phyloP scores from a whole-genome alignment of 2,797 vertebrate genomes.

The Lates japonicus region DNA sequence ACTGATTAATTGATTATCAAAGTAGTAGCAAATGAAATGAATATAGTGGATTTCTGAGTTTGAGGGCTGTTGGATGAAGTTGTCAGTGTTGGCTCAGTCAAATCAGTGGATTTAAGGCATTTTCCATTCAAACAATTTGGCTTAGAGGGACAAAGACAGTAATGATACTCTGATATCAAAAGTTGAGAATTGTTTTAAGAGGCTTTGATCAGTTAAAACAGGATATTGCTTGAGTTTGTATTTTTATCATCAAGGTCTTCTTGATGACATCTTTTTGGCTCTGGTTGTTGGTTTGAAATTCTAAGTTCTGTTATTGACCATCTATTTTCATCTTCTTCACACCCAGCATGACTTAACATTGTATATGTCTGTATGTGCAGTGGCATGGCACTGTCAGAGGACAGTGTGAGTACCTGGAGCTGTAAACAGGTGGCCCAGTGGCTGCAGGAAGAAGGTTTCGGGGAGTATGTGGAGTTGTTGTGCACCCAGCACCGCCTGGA shows the following conservation, averaged over 20 bases:
- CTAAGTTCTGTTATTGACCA: neutral
- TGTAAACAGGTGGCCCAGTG: slow-evolving; percentile 92
- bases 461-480: slow-evolving; percentile 91
- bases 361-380: slow-evolving; percentile 58
- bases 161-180: slow-evolving; percentile 8
- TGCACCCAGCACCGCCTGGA: slow-evolving; percentile 93
- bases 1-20: neutral
- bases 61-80: neutral
- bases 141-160: neutral
- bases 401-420: slow-evolving; percentile 89
- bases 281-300: neutral
- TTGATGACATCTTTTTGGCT: neutral
- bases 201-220: slow-evolving; percentile 2
- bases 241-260: neutral
- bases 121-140: slow-evolving; percentile 23
- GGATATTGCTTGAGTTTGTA: neutral
- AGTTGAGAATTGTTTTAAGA: neutral
- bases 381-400: slow-evolving; percentile 68
- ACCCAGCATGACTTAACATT: slow-evolving; percentile 3
- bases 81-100: neutral
- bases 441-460: slow-evolving; percentile 93
- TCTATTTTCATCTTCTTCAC: neutral
- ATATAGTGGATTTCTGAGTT: neutral
- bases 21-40: too few relatives aligned
- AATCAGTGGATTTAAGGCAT: neutral